Percentiles rank a stretch among this genome's conserved stretches.
Evolutionary conservation across 2,797 vertebrate species (phyloP).

Genomic region (Denticeps clupeoides): DNA sequence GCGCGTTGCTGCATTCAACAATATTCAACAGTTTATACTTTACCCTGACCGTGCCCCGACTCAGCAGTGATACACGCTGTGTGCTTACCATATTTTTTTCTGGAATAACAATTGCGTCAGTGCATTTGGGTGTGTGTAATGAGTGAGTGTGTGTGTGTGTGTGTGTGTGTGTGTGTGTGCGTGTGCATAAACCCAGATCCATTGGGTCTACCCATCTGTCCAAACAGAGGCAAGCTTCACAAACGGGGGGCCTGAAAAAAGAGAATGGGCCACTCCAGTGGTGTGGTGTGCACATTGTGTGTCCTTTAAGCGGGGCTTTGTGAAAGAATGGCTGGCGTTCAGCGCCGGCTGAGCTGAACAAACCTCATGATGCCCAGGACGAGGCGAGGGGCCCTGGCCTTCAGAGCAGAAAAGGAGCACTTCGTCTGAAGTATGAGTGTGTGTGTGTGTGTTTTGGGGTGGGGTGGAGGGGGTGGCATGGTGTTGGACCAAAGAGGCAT

Average conservation of each 20-base stretch:
- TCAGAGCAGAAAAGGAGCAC: constrained; percentile 16
- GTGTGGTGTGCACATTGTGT: constrained; percentile 27
- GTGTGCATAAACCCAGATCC: constrained; percentile 22
- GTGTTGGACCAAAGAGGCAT: constrained; percentile 22
- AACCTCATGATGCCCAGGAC: constrained; percentile 20
- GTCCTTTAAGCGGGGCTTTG: constrained; percentile 23
- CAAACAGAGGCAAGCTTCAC: constrained; percentile 32
- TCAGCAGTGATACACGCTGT: no score
- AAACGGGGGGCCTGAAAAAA: constrained; percentile 18
- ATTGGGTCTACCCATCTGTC: constrained; percentile 32
- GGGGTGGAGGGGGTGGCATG: constrained; percentile 3
- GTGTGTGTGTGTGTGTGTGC: constrained; percentile 11
- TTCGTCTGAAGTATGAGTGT: constrained; percentile 14
- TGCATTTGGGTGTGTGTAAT: background rate
- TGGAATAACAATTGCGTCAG: constrained; percentile 20
- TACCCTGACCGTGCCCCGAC: no score
- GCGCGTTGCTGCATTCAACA: no score
- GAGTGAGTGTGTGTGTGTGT: constrained; percentile 2
- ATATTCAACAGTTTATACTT: no score
- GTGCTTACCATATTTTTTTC: no score
- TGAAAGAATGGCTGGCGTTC: constrained; percentile 19
- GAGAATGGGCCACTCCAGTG: constrained; percentile 28
- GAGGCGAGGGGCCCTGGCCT: constrained; percentile 7
- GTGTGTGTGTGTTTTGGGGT: constrained; percentile 26
- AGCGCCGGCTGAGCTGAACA: constrained; percentile 24